Evolutionary conservation across 2,113 vertebrate genomes (phyloP), one percentile per base, ranked within the genome.

Genomic region (Odobenus rosmarus): DNA sequence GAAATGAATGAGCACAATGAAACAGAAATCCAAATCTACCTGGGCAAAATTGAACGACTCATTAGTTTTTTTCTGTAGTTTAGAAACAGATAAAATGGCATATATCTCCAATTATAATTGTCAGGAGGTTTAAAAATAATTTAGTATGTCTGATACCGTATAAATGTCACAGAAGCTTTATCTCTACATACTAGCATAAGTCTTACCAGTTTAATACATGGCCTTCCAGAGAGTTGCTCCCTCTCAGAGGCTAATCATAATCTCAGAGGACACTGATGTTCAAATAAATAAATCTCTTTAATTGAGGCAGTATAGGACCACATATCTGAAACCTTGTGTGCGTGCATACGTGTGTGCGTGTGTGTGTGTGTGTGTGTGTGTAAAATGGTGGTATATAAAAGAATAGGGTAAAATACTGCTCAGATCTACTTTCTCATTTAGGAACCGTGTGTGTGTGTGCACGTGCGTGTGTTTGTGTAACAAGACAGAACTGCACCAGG

Each of bases 11-110:
- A 90, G 26, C 69, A 28, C 15, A 16, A 13, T 21, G 55, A 93
- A 84, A 90, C 13, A 39, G 39, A 89, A 84, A 72, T 51, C 36
- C 53, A 90, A 55, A 80, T 88, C 81, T 31, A 84, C 7, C 24
- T 51, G 76, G 57, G 26, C 11, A 88, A 84, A 83, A 69, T 23
- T 62, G 55, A 57, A 81, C 33, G 88, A 62, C 12, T 82, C 31
- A 49, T 64, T 88, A 42, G 53, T 72, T 79, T 39, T 64, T 88
- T 96, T 79, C 49, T 90, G n/a, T 76, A 55, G n/a, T 67, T 94
- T 94, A 53, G 76, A 94, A 81, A 82, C 31, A 93, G 28, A 82
- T 83, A 67, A 95, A 97, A 93, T 95, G 69, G 33, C 26, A 49
- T 90, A 12, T 2, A 93, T 42, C 69, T 93, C 92, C 46, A 67